phyloP scores from a whole-genome alignment of 35 echinoderm and acorn worm species.

The Heliocidaris tuberculata region DNA sequence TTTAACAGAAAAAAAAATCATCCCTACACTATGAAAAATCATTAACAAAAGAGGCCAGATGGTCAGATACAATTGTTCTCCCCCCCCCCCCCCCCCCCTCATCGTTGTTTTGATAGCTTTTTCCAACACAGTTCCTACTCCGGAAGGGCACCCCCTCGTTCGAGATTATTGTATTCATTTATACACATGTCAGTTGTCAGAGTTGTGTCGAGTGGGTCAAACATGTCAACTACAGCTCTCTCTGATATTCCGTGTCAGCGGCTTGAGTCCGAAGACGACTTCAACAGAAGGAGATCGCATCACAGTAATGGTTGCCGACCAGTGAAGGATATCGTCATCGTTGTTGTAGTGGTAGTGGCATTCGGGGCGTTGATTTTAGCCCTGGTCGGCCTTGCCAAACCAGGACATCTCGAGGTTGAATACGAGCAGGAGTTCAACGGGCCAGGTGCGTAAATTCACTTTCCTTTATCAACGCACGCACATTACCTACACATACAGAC shows the following conservation, averaged over 20 bases:
- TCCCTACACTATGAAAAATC: no score
- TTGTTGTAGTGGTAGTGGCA: conserved; percentile 23
- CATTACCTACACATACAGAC: no score
- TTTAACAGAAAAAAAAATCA: no score
- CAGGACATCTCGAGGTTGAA: neutral
- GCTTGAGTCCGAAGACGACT: neutral
- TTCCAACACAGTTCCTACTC: neutral
- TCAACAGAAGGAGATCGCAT: neutral
- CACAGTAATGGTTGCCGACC: conserved; percentile 12
- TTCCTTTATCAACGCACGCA: neutral
- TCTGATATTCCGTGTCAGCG: neutral
- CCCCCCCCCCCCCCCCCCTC: neutral
- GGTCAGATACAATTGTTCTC: no score
- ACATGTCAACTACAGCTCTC: conserved; percentile 21
- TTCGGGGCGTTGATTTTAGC: conserved; percentile 33
- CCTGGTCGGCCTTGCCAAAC: conserved; percentile 28
- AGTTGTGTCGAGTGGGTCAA: neutral
- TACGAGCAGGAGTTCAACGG: neutral
- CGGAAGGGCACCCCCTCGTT: neutral
- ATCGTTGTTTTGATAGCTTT: neutral
- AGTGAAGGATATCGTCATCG: conserved; percentile 29
- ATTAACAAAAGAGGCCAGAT: no score
- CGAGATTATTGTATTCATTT: neutral
- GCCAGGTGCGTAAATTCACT: neutral
- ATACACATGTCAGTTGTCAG: neutral